Percentiles rank a stretch among this genome's conserved stretches.
phyloP scores from a whole-genome alignment of 2,888 invertebrate species.

The Leptopilina syphax region DNA sequence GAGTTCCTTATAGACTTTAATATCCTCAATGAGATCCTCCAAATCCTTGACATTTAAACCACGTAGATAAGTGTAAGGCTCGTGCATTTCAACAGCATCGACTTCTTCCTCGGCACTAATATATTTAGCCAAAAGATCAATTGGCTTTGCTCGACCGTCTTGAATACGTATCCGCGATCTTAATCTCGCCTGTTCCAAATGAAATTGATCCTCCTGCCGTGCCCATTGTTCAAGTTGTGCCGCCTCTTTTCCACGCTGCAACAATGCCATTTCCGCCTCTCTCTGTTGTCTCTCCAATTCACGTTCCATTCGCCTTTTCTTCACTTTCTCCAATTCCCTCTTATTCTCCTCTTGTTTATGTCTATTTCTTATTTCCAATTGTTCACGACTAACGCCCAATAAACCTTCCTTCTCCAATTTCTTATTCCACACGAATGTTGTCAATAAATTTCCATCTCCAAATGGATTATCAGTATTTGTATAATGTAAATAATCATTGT shows the following conservation, averaged over 20 bases:
- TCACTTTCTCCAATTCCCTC: constrained; percentile 94
- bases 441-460: constrained; percentile 95
- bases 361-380: constrained; percentile 89
- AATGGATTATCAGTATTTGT: constrained; percentile 99
- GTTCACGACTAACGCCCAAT: constrained; percentile 85
- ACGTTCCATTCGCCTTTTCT: constrained; percentile 91
- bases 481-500: constrained; percentile 96
- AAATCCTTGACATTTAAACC: constrained; percentile 93
- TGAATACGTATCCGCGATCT: constrained; percentile 97
- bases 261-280: constrained; percentile 89
- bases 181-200: constrained; percentile 95
- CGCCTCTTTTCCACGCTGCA: constrained; percentile 93
- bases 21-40: constrained; percentile 97
- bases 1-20: constrained; percentile 95
- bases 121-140: constrained; percentile 97
- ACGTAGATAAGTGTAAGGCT: constrained; percentile 96
- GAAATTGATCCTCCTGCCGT: constrained; percentile 97
- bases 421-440: constrained; percentile 98
- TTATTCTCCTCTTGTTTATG: constrained; percentile 95
- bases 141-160: constrained; percentile 98
- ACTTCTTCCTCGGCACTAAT: constrained; percentile 93
- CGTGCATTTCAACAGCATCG: constrained; percentile 97
- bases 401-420: constrained; percentile 96
- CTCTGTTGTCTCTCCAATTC: constrained; percentile 90
- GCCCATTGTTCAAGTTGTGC: constrained; percentile 96